A percentile compares a stretch with the other conserved stretches of the same genome.
phyloP scores from a whole-genome alignment of 64 coral and sea anemone genomes.

The Stichodactyla helianthus region DNA sequence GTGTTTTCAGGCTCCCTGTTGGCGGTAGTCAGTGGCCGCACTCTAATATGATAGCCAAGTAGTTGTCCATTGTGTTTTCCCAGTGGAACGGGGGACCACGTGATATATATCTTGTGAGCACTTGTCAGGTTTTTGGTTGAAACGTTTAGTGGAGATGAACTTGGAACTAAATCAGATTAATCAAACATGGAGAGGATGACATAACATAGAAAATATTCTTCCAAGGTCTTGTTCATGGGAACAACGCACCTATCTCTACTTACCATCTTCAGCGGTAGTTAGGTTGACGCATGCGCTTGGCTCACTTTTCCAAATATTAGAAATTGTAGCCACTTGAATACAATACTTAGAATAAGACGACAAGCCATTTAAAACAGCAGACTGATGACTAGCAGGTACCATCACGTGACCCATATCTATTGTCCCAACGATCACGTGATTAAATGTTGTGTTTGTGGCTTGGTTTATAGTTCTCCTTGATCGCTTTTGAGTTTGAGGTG shows the following conservation, averaged over 20 bases:
- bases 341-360: conserved; percentile 24
- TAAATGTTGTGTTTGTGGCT: neutral
- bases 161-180: conserved; percentile 13
- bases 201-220: neutral
- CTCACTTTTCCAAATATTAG: conserved; percentile 7
- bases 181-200: neutral
- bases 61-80: conserved; percentile 16
- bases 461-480: neutral
- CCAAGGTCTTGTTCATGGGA: neutral
- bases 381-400: conserved; percentile 6
- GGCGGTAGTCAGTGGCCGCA: conserved; percentile 7
- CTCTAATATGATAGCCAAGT: conserved; percentile 17
- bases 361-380: conserved; percentile 21
- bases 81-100: conserved; percentile 14
- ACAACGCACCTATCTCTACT: neutral
- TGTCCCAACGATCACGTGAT: neutral
- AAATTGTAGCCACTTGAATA: conserved; percentile 5
- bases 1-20: neutral
- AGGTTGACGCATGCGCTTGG: conserved; percentile 10
- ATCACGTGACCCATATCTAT: conserved; percentile 15
- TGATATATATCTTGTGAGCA: neutral
- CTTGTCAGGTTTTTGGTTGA: neutral
- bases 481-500: neutral
- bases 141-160: conserved; percentile 1
- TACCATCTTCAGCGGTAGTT: conserved; percentile 40